A percentile compares a stretch with the other conserved stretches of the same genome.
These are phyloP conservation scores for Regulus satrapa DNA, from an alignment of 2,113 vertebrate species.

Conservation along the genomic window DNA sequence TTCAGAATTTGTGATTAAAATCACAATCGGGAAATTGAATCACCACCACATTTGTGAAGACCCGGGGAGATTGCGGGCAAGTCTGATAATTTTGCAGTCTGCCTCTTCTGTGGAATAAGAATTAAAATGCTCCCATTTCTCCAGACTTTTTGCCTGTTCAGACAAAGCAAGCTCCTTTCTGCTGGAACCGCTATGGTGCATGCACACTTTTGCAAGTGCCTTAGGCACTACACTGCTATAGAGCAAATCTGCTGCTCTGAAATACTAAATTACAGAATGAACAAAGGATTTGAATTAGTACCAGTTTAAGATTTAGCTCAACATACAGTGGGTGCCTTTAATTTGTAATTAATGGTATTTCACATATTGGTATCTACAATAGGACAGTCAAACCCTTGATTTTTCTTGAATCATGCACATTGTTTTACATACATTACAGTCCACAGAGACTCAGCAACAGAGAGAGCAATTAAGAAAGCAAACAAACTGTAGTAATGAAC, in stretches of 20 bases:
- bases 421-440: not conserved
- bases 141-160: not conserved
- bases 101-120: not conserved
- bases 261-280: not conserved
- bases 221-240: not conserved
- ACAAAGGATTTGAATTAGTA: not conserved
- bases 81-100: not conserved
- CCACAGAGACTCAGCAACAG: not conserved
- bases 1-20: not conserved
- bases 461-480: conserved; percentile 35
- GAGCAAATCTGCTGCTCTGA: not conserved
- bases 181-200: accelerated
- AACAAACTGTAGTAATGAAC: conserved; percentile 2
- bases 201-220: not conserved
- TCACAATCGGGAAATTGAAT: not conserved
- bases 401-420: not conserved
- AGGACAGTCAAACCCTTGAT: not conserved
- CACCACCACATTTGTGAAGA: not conserved
- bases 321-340: not conserved
- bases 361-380: not conserved
- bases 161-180: not conserved
- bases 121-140: not conserved
- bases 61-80: not conserved
- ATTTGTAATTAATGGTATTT: not conserved
- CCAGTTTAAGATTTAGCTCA: not conserved